These are phyloP conservation scores for Hydrotaea cyrtoneurina DNA, from an alignment of 2,888 invertebrate species.

Conservation along the genomic window DNA sequence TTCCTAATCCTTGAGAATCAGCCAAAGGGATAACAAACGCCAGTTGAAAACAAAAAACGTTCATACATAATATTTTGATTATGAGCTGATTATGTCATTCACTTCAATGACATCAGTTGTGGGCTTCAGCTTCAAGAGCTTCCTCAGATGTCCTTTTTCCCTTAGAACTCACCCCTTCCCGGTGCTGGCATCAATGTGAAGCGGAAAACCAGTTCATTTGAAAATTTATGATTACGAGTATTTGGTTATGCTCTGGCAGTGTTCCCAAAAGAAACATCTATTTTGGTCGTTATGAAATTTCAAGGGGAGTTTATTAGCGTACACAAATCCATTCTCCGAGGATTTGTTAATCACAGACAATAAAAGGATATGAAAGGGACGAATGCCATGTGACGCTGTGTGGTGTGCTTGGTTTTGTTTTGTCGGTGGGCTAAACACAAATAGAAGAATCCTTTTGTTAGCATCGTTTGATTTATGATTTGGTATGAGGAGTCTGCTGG, in stretches of 20 bases:
- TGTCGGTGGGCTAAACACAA: not conserved
- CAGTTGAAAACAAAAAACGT: not conserved
- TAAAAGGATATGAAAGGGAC: constrained; percentile 8
- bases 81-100: constrained; percentile 67
- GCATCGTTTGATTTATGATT: constrained; percentile 14
- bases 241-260: not conserved
- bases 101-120: constrained; percentile 49
- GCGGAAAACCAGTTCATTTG: not conserved
- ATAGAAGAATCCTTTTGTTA: constrained; percentile 8
- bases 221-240: constrained; percentile 2
- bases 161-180: constrained; percentile 11
- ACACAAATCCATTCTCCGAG: constrained; percentile 79
- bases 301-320: constrained; percentile 75
- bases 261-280: constrained; percentile 28
- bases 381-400: not conserved
- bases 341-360: constrained; percentile 73
- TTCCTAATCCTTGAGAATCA: constrained; percentile 43
- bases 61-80: constrained; percentile 64
- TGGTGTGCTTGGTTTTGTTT: not conserved
- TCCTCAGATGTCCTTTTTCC: not conserved
- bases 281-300: not conserved
- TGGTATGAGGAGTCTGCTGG: not conserved
- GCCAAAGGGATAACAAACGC: constrained; percentile 15
- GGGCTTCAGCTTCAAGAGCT: not conserved
- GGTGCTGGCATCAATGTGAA: not conserved